Evolutionary conservation across 2,888 invertebrate genomes (phyloP).

Genomic region (Tenthredo notha): DNA sequence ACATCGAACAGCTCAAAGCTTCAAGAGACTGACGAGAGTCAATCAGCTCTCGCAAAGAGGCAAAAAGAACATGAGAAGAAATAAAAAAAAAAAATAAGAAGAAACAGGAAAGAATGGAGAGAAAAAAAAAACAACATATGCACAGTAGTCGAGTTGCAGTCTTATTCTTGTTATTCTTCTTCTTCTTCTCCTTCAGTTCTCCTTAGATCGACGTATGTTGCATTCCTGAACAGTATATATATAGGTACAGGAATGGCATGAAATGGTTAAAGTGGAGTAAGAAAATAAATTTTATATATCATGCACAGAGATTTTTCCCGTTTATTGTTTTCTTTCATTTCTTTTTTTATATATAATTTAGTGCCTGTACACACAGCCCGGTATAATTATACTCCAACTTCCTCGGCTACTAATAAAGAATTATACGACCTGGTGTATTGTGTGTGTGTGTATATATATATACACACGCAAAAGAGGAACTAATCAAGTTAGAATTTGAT

Average conservation of each 20-base stretch:
- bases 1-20: not conserved
- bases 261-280: not conserved
- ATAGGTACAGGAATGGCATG: not conserved
- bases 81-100: slow-evolving; percentile 8
- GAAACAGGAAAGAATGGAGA: slow-evolving; percentile 10
- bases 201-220: not conserved
- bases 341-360: no score
- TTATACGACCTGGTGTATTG: slow-evolving; percentile 3
- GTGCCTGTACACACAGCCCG: no score
- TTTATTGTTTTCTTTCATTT: not conserved
- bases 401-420: not conserved
- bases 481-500: slow-evolving; percentile 46
- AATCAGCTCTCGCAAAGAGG: slow-evolving; percentile 36
- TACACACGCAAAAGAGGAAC: not conserved
- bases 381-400: not conserved
- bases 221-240: not conserved
- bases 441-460: not conserved
- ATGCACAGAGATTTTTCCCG: not conserved
- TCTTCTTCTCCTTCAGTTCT: not conserved
- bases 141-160: slow-evolving; percentile 6
- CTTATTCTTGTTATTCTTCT: not conserved
- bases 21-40: slow-evolving; percentile 39
- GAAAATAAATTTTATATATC: not conserved
- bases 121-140: slow-evolving; percentile 15
- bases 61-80: not conserved